Conservation (phyloP, 2,888 invertebrate genomes). For the Yponomeuta evonymella region DNA sequence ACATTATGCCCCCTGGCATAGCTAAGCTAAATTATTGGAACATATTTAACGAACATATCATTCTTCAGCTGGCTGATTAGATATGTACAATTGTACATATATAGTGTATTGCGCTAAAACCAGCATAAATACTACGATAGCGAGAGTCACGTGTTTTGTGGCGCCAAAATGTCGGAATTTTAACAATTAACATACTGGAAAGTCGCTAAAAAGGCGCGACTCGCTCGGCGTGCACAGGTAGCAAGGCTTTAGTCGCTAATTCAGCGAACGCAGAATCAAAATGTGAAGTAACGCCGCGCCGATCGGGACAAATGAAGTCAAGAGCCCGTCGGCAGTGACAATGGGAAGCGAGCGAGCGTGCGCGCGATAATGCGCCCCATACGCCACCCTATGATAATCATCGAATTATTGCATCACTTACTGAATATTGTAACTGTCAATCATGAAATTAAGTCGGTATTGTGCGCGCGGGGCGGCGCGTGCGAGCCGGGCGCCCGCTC, state of each 20-base stretch:
- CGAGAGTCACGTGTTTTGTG: too few species aligned
- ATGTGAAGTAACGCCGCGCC: neutral
- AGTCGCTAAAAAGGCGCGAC: too few species aligned
- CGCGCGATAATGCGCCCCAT: conserved; percentile 48
- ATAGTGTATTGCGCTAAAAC: too few species aligned
- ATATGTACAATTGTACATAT: too few species aligned
- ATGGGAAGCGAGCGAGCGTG: conserved; percentile 43
- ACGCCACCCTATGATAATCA: conserved; percentile 57
- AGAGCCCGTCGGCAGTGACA: conserved; percentile 30
- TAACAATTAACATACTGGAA: too few species aligned
- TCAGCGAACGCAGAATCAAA: neutral
- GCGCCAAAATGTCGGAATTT: too few species aligned
- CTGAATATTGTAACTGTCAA: conserved; percentile 77
- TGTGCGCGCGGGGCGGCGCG: conserved; percentile 52
- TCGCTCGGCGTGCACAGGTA: too few species aligned
- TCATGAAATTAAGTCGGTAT: conserved; percentile 74
- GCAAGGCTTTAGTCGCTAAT: neutral
- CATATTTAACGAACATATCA: too few species aligned
- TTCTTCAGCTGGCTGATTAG: too few species aligned
- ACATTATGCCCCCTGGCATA: too few species aligned
- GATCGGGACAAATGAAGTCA: conserved; percentile 26
- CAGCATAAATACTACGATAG: too few species aligned
- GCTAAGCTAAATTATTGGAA: too few species aligned
- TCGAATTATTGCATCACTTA: conserved; percentile 77
- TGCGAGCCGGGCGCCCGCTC: conserved; percentile 41